Evolutionary conservation across 2,888 invertebrate species (phyloP).

Genomic region (Stomorhina lunata): DNA sequence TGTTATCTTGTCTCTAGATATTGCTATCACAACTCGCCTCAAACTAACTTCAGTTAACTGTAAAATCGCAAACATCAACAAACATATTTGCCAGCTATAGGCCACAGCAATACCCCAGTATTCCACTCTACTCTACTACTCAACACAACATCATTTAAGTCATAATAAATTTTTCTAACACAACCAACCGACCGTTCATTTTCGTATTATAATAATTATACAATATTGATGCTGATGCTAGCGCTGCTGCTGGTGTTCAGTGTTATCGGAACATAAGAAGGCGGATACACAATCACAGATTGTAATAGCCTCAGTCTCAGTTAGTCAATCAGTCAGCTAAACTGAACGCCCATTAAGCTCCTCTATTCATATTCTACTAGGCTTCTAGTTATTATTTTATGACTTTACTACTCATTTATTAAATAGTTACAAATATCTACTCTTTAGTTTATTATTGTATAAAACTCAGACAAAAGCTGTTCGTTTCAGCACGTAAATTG

Average conservation of each 20-base stretch:
- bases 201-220: constrained; percentile 41
- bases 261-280: constrained; percentile 21
- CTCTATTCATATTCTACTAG: not conserved
- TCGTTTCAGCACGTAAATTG: too few relatives aligned
- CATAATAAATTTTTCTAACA: not conserved
- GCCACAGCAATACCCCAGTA: not conserved
- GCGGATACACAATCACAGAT: constrained; percentile 63
- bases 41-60: not conserved
- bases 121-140: constrained; percentile 17
- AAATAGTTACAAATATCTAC: constrained; percentile 37
- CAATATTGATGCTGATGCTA: not conserved
- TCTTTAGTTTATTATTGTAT: constrained; percentile 28
- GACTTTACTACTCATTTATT: constrained; percentile 48
- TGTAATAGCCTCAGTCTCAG: constrained; percentile 33
- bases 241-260: not conserved
- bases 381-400: constrained; percentile 50
- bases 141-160: constrained; percentile 20
- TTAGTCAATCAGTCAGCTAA: constrained; percentile 36
- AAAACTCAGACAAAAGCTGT: too few relatives aligned
- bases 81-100: constrained; percentile 1
- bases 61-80: not conserved
- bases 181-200: too few relatives aligned
- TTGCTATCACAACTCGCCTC: not conserved
- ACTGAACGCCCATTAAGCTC: constrained; percentile 2
- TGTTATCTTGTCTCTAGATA: not conserved